phyloP scores from a whole-genome alignment of 1,140 invertebrate genomes.

The Diplogasteroides magnus region DNA sequence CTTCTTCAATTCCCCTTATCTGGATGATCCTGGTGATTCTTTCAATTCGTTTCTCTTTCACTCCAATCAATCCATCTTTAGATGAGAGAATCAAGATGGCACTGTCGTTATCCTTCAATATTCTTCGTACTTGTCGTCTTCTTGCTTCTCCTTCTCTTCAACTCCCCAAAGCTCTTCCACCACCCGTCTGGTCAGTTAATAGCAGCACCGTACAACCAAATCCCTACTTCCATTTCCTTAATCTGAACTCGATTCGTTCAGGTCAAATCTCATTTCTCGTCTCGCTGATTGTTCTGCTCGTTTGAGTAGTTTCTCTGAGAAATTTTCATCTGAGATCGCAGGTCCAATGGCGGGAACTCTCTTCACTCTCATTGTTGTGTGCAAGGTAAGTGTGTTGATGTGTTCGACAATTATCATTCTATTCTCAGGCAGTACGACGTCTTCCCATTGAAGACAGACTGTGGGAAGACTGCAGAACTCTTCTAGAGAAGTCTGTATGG shows the following conservation, averaged over 20 bases:
- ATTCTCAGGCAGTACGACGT: constrained; percentile 43
- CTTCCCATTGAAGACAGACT: constrained; percentile 47
- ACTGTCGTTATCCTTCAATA: constrained; percentile 22
- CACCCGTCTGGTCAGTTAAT: constrained; percentile 37
- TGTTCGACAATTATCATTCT: no score
- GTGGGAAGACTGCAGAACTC: constrained; percentile 44
- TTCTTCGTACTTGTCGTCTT: constrained; percentile 29
- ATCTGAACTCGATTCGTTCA: background rate
- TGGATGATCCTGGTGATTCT: constrained; percentile 40
- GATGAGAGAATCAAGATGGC: constrained; percentile 21
- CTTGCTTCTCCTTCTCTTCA: constrained; percentile 39
- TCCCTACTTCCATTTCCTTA: background rate
- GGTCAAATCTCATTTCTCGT: constrained; percentile 18
- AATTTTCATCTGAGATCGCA: constrained; percentile 36
- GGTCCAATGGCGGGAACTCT: constrained; percentile 40
- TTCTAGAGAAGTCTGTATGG: constrained; percentile 42
- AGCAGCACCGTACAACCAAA: background rate
- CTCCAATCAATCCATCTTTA: constrained; percentile 20
- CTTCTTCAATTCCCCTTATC: constrained; percentile 48
- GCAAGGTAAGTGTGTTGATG: no score
- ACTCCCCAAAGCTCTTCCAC: constrained; percentile 38
- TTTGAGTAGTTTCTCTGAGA: constrained; percentile 31
- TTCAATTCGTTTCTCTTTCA: constrained; percentile 31
- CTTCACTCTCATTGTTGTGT: no score
- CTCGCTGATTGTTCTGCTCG: constrained; percentile 19